These are phyloP conservation scores for Ctenodactylus gundi DNA, from an alignment of 2,113 vertebrate species.

Conservation along the genomic window DNA sequence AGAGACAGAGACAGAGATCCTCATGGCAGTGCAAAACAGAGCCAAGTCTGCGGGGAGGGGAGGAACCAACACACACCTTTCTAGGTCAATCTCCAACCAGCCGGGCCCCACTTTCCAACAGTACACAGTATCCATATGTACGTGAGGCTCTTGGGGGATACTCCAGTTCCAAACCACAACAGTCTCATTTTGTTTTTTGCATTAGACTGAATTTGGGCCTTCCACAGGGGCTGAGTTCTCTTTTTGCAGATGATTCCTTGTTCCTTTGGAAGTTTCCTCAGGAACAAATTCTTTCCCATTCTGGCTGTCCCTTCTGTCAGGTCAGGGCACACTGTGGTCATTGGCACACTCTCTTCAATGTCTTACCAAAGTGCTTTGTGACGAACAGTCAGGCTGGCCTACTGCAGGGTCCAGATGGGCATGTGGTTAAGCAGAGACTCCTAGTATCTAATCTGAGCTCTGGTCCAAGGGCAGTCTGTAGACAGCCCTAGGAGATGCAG, in stretches of 20 bases:
- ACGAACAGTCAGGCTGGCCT: rapidly evolving
- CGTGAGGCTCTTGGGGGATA: too few species aligned
- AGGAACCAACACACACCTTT: too few species aligned
- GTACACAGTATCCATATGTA: too few species aligned
- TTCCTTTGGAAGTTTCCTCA: background rate
- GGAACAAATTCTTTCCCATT: background rate
- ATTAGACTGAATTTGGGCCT: background rate
- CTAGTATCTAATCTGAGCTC: background rate
- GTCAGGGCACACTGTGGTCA: background rate
- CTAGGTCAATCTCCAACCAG: too few species aligned
- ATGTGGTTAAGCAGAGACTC: background rate
- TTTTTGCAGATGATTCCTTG: background rate
- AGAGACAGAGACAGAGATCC: too few species aligned
- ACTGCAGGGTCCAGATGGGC: background rate
- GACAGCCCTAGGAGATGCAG: background rate
- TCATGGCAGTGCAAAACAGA: too few species aligned
- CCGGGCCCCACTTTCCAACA: too few species aligned
- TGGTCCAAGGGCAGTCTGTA: background rate
- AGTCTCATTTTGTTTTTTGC: too few species aligned
- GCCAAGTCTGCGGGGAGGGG: too few species aligned
- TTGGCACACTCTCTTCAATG: background rate
- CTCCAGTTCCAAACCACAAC: too few species aligned
- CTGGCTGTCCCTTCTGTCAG: background rate
- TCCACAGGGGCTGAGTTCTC: background rate
- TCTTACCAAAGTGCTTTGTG: background rate